Evolutionary conservation across 1,140 invertebrate species (phyloP), one percentile per base, ranked within the genome.

Genomic region (Panagrolaimus sp.): DNA sequence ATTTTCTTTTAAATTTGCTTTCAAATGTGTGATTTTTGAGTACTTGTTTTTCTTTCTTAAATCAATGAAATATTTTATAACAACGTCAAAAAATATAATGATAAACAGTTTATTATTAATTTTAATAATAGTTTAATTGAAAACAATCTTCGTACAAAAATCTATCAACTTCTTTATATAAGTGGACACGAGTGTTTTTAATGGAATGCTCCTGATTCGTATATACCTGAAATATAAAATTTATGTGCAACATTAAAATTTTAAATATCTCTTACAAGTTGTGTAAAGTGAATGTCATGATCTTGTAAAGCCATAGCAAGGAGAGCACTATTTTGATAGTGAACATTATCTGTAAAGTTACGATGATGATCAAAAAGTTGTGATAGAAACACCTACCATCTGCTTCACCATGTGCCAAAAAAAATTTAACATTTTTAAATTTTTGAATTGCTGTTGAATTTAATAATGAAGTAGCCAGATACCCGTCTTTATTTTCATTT

Each of bases 381-480:
- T n/a, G 2, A n/a, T 15, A n/a, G 2, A 26, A 2, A 21, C 15
- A 26, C 17, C 14, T 17, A 58, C 52, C 71, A 48, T 72, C 71
- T 5, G 71, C 24, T 55, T 64, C 43, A 32, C 71, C 71, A 43
- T 72, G 71, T 9, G 47, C 63, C 26, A 72, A 48, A 17, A 72
- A 45, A 24, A 72, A 63, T 21, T 73, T 72, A 24, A 72, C 65
- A 24, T 55, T 43, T 24, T 47, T 32, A 65, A 72, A 72, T 26
- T 24, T 43, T 17, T 64, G 55, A 7, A 72, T 17, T 64, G 24
- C 26, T 12, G 55, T 32, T 48, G 26, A n/a, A 24, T 58, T 63
- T 21, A 71, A 47, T 10, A 71, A 21, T 8, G 70, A 58, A 21
- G 44, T 28, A 10, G 46, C 71, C 44, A 17, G 9, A 52, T 73